Evolutionary conservation across 2,888 invertebrate genomes (phyloP).

Genomic region (Amiota minor): DNA sequence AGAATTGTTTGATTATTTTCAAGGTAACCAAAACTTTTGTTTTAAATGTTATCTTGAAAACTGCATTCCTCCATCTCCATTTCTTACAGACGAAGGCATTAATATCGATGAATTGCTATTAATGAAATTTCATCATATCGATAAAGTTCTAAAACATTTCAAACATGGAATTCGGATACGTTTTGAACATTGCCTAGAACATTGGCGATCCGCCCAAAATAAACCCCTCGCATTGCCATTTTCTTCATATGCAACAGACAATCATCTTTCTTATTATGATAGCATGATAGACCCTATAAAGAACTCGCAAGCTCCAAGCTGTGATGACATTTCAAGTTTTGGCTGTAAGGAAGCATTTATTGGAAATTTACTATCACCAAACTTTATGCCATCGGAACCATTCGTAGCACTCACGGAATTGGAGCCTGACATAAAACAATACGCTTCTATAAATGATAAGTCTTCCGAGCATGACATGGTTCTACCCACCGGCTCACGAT

Average conservation of each 20-base stretch:
- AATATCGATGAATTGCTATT: slow-evolving; percentile 62
- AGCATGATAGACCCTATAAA: neutral
- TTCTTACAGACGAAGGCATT: slow-evolving; percentile 60
- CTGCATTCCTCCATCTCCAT: neutral
- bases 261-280: slow-evolving; percentile 21
- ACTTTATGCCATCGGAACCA: slow-evolving; percentile 43
- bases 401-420: slow-evolving; percentile 49
- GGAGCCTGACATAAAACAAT: neutral
- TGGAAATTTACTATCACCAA: neutral
- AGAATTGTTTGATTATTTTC: slow-evolving; percentile 57
- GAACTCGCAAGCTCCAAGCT: no score
- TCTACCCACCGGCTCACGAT: slow-evolving; percentile 19
- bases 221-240: neutral
- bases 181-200: slow-evolving; percentile 64
- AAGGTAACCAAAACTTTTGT: slow-evolving; percentile 44
- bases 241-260: neutral
- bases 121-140: slow-evolving; percentile 60
- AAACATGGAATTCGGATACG: slow-evolving; percentile 64
- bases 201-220: slow-evolving; percentile 53
- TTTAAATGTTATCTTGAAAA: neutral
- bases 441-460: no score
- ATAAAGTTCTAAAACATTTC: slow-evolving; percentile 54
- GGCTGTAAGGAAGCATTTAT: no score
- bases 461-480: neutral
- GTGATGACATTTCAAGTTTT: no score